Conservation (phyloP, 2,113 vertebrate genomes). For the Andinoacara biseriatus region DNA sequence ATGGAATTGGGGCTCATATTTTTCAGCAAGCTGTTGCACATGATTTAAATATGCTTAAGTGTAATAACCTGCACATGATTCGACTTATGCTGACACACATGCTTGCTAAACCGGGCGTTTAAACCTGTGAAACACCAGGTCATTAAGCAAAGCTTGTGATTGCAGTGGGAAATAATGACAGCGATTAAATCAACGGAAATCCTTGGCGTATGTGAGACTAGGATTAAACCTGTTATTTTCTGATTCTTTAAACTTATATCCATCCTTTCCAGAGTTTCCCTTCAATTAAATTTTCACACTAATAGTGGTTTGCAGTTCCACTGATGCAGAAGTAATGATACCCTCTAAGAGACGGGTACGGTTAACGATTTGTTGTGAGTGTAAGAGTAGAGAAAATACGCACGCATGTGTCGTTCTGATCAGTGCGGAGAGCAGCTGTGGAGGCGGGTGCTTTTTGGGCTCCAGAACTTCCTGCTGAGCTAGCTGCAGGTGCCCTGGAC, state of each 20-base stretch:
- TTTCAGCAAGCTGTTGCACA: background rate
- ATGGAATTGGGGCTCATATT: background rate
- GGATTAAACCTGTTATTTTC: background rate
- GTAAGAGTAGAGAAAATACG: background rate
- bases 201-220: background rate
- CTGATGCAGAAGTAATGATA: background rate
- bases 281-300: background rate
- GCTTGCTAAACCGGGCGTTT: background rate
- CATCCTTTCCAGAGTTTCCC: background rate
- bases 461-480: conserved; percentile 45
- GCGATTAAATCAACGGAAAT: background rate
- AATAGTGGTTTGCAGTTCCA: background rate
- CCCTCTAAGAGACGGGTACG: background rate
- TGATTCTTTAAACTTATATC: background rate
- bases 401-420: background rate
- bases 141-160: conserved; percentile 5
- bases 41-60: background rate
- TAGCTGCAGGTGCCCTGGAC: conserved; percentile 38
- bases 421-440: conserved; percentile 16
- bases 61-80: conserved; percentile 11
- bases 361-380: background rate
- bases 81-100: background rate
- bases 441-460: conserved; percentile 7
- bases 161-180: conserved; percentile 1
- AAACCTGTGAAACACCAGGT: background rate